These are phyloP conservation scores for Cerastis leucographa DNA, from an alignment of 2,888 invertebrate species.

Conservation along the genomic window DNA sequence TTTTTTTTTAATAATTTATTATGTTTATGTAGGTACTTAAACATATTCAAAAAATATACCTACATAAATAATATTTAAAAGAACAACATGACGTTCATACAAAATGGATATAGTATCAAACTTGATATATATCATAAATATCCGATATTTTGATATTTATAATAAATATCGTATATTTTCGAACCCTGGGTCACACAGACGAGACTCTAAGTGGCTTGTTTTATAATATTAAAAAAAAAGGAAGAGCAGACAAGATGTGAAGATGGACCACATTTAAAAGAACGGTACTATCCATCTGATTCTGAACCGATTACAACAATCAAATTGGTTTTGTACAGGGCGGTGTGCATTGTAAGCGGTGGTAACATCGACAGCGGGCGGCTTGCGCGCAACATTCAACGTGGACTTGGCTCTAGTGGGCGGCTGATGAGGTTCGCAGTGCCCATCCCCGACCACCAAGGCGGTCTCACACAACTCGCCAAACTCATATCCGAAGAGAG, in stretches of 20 bases:
- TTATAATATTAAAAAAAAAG: background rate
- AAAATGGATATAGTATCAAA: too few species aligned
- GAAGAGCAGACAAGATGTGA: background rate
- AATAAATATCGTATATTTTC: too few species aligned
- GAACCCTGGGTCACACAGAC: too few species aligned
- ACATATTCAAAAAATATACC: too few species aligned
- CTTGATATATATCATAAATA: too few species aligned
- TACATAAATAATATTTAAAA: too few species aligned
- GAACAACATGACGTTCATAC: too few species aligned
- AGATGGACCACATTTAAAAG: background rate
- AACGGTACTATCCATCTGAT: background rate
- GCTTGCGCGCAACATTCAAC: constrained; percentile 93
- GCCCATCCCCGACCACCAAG: constrained; percentile 93
- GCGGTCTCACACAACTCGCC: constrained; percentile 93
- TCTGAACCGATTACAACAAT: background rate
- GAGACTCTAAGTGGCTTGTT: too few species aligned
- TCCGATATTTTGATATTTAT: too few species aligned
- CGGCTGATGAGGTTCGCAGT: constrained; percentile 93
- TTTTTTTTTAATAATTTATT: too few species aligned
- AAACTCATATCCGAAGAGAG: constrained; percentile 81
- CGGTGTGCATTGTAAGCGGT: constrained; percentile 94
- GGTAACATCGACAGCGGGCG: constrained; percentile 96
- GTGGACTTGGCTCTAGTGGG: constrained; percentile 95
- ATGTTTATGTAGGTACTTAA: too few species aligned
- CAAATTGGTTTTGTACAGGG: constrained; percentile 88